phyloP scores from a whole-genome alignment of 2,888 invertebrate species.

The Sicus ferrugineus region DNA sequence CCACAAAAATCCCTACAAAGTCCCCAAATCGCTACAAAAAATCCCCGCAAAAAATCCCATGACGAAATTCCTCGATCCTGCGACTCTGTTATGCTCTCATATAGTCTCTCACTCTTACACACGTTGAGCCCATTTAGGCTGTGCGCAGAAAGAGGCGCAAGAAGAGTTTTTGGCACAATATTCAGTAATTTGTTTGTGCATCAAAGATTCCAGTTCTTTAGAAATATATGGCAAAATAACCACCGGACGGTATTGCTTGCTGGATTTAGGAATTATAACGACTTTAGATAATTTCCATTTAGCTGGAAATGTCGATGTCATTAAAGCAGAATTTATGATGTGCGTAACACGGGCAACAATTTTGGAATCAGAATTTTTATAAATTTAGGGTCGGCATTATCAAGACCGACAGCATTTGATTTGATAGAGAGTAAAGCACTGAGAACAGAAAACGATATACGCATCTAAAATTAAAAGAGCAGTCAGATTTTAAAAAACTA shows the following conservation, averaged over 20 bases:
- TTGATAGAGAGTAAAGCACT: background rate
- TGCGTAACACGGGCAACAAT: background rate
- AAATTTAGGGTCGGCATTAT: background rate
- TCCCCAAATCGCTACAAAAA: too few relatives aligned
- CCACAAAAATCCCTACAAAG: too few relatives aligned
- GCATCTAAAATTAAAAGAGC: background rate
- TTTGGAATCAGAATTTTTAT: background rate
- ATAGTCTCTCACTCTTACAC: too few relatives aligned
- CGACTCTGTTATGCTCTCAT: too few relatives aligned
- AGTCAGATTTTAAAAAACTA: background rate
- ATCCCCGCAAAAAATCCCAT: too few relatives aligned
- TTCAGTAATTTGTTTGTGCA: background rate
- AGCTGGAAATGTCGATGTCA: background rate
- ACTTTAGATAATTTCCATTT: too few relatives aligned
- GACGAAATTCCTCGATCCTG: too few relatives aligned
- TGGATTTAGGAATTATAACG: background rate
- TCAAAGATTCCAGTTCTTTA: background rate
- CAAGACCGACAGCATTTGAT: background rate
- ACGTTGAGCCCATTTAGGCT: too few relatives aligned
- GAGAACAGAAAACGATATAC: background rate
- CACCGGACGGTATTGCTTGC: background rate
- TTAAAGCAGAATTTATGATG: background rate
- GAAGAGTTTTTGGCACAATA: background rate
- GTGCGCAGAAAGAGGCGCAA: too few relatives aligned
- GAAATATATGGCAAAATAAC: constrained; percentile 2